Conservation (phyloP, 2,113 vertebrate species). For the Hiodon tergisus region DNA sequence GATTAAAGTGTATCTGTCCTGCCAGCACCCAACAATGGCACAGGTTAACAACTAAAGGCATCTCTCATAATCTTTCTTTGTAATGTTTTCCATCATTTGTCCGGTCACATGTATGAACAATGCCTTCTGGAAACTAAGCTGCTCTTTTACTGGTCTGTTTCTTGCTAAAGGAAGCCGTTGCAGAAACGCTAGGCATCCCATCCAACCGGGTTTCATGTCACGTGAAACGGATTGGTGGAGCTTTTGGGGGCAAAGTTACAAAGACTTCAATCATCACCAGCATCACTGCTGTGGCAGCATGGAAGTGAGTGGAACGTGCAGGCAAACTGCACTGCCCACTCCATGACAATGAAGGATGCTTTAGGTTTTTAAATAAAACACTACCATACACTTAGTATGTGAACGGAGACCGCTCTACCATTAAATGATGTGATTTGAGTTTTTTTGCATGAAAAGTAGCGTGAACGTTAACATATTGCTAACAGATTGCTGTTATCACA, state of each 20-base stretch:
- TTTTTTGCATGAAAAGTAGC: neutral
- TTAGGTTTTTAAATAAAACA: neutral
- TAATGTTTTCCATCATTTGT: neutral
- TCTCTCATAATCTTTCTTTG: neutral
- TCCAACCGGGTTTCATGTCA: slow-evolving; percentile 71
- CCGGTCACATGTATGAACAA: neutral
- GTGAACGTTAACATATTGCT: too few relatives aligned
- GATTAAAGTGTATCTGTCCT: slow-evolving; percentile 66
- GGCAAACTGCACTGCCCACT: neutral
- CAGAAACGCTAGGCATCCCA: slow-evolving; percentile 64
- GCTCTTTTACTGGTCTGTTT: neutral
- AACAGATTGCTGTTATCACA: too few relatives aligned
- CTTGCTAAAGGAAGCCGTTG: slow-evolving; percentile 55
- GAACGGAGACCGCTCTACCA: too few relatives aligned
- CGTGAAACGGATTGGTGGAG: slow-evolving; percentile 68
- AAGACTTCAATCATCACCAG: slow-evolving; percentile 60
- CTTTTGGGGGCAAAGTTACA: slow-evolving; percentile 70
- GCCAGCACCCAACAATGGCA: slow-evolving; percentile 57
- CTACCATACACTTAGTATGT: too few relatives aligned
- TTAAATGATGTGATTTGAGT: too few relatives aligned
- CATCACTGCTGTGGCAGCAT: slow-evolving; percentile 70
- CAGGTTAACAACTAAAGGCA: slow-evolving; percentile 56
- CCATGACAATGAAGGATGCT: neutral
- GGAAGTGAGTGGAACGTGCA: slow-evolving; percentile 60
- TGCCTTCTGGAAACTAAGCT: neutral